These are phyloP conservation scores for Hypercompe scribonia DNA, from an alignment of 2,888 invertebrate species.

Conservation along the genomic window DNA sequence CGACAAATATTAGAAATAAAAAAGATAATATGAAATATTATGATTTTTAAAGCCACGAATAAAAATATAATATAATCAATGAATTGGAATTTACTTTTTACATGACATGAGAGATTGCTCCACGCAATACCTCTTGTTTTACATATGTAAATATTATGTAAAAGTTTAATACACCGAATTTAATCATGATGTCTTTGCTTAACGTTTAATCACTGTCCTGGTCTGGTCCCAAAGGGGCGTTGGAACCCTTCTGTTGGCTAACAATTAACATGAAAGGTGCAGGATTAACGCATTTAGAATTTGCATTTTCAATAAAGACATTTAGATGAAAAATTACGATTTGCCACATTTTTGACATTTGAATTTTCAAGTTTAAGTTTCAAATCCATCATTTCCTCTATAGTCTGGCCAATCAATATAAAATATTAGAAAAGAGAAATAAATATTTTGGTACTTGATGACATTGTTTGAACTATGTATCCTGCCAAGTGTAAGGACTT, in stretches of 20 bases:
- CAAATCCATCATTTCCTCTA: background rate
- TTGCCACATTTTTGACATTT: slow-evolving; percentile 4
- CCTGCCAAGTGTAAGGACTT: no score
- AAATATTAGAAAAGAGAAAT: background rate
- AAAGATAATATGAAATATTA: background rate
- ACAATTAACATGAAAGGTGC: slow-evolving; percentile 49
- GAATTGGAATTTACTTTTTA: background rate
- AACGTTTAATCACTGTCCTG: slow-evolving; percentile 40
- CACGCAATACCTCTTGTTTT: background rate
- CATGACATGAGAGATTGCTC: background rate
- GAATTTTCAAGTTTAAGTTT: slow-evolving; percentile 14
- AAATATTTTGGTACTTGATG: background rate
- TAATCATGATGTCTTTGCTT: slow-evolving; percentile 29
- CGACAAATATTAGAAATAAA: background rate
- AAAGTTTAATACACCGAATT: slow-evolving; percentile 11
- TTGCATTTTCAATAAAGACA: slow-evolving; percentile 43
- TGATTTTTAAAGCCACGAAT: background rate
- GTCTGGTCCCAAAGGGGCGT: slow-evolving; percentile 32
- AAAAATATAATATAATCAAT: background rate
- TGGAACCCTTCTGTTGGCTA: slow-evolving; percentile 32
- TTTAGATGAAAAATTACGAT: slow-evolving; percentile 37
- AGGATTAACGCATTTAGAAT: slow-evolving; percentile 43
- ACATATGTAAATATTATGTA: background rate
- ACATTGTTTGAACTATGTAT: background rate
- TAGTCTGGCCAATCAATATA: background rate